Evolutionary conservation across 2,888 invertebrate genomes (phyloP), one percentile per base, ranked within the genome.

Genomic region (Epiblema foenella): DNA sequence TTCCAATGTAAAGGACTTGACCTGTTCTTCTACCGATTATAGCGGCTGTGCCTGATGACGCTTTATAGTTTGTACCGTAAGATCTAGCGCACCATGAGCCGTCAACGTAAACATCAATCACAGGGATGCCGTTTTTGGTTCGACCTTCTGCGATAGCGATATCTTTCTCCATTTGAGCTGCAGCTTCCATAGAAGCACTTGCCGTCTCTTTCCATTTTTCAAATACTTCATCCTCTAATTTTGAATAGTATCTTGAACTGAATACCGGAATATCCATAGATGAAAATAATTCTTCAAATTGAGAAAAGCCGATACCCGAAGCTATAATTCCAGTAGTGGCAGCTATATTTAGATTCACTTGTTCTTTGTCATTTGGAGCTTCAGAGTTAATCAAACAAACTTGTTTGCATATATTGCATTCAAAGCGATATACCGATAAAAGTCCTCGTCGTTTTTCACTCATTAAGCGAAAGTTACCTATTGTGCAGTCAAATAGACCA

Each of bases 251-350:
- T n/a, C 33, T 57, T 57, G 29, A 29, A 3, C 33, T 33, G n/a
- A 57, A 57, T 33, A 57, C 15, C 15, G 56, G 56, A 33, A 57
- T 57, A 57, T 57, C 56, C 56, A 57, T 57, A 57, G 56, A 5
- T 29, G 29, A 29, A 29, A 2, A 29, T 29, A 29, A 29, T 5
- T 29, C 29, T 5, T 29, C 29, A 29, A 29, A 29, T 29, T 29
- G 29, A 29, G 29, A 29, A 29, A 29, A 29, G 29, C 29, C 29
- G 29, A 29, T 29, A 29, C 29, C 29, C 29, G 29, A 29, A 29
- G 29, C 29, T 29, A 29, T 5, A 29, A 29, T 29, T 29, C 29
- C 29, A 29, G 29, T 29, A 29, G 29, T 29, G 29, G 29, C 29
- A 29, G 29, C 29, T 29, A 29, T 29, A 29, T 29, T 29, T 29